Evolutionary conservation across 2,113 vertebrate genomes (phyloP).

Genomic region (Baryphthengus martii): DNA sequence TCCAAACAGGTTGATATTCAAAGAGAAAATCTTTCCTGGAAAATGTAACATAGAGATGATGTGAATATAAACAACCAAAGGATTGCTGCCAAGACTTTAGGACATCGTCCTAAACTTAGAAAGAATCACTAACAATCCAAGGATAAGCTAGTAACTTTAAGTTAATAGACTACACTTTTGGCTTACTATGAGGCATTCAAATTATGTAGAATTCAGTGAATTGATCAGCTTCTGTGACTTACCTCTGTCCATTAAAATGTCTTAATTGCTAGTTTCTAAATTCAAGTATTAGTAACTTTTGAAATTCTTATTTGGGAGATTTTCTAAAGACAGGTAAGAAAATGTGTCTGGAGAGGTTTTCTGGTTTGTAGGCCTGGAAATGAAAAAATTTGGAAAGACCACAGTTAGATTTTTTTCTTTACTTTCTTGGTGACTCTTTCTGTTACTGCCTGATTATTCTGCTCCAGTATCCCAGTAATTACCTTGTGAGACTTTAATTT

Average conservation of each 20-base stretch:
- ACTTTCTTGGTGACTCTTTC: neutral
- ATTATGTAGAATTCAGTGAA: neutral
- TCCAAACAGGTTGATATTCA: neutral
- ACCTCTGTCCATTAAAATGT: neutral
- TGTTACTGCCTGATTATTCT: neutral
- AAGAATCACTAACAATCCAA: neutral
- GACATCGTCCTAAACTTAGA: neutral
- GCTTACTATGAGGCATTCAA: neutral
- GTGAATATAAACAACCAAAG: neutral
- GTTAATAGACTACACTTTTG: neutral
- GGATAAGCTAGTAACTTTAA: neutral
- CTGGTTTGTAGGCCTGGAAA: neutral
- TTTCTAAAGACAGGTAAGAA: neutral
- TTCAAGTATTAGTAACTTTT: neutral
- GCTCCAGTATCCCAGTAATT: neutral
- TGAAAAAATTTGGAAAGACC: neutral
- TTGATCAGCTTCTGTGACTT: neutral
- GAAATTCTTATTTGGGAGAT: neutral
- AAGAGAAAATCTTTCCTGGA: neutral
- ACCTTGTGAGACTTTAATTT: neutral
- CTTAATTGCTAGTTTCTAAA: neutral
- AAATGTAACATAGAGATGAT: neutral
- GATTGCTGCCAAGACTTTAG: neutral
- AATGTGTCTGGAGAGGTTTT: neutral
- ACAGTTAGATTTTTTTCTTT: neutral